These are phyloP conservation scores for Threskiornis aethiopicus DNA, from an alignment of 2,797 vertebrate genomes.

Conservation along the genomic window DNA sequence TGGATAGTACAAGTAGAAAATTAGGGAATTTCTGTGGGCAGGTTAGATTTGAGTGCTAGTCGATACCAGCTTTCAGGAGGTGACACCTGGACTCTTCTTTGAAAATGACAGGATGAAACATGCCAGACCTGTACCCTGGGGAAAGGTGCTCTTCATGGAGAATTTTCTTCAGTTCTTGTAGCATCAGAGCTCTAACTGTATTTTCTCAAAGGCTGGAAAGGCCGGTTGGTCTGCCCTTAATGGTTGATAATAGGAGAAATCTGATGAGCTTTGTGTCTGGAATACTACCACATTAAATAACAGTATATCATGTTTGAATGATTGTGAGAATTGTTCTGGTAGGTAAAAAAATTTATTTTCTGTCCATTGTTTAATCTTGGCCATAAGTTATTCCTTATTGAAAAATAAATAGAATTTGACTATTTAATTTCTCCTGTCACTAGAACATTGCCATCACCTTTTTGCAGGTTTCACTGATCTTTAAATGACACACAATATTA, in stretches of 20 bases:
- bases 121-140: not conserved
- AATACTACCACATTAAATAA: not conserved
- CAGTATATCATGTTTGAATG: not conserved
- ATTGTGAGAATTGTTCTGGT: not conserved
- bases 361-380: not conserved
- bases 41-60: not conserved
- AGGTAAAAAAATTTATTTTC: not conserved
- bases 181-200: not conserved
- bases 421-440: not conserved
- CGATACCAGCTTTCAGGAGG: not conserved
- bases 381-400: not conserved
- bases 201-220: not conserved
- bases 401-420: conserved; percentile 25
- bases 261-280: not conserved
- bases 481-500: not conserved
- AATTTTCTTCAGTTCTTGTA: not conserved
- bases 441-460: not conserved
- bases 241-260: not conserved
- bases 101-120: not conserved
- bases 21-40: not conserved
- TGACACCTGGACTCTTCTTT: not conserved
- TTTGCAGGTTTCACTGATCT: conserved; percentile 6
- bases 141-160: not conserved
- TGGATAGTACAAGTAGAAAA: not conserved
- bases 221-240: not conserved